These are phyloP conservation scores for Ciona savignyi DNA, from an alignment of 23 tunicate genomes.

Conservation along the genomic window DNA sequence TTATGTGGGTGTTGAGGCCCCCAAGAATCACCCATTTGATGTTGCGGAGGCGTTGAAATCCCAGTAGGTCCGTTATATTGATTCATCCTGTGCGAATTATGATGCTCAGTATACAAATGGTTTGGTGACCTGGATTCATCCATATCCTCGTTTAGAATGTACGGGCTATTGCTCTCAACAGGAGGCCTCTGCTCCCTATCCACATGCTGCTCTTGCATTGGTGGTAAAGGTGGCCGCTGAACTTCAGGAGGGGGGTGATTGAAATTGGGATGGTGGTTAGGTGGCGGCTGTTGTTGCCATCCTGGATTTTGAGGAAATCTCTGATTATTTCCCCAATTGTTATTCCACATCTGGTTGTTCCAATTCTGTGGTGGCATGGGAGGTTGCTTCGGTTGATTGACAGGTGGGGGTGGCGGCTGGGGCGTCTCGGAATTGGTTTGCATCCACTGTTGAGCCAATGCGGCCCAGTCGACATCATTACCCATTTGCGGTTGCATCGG, in stretches of 20 bases:
- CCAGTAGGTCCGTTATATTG: background rate
- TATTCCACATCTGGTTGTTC: background rate
- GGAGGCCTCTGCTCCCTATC: background rate
- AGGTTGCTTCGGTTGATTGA: background rate
- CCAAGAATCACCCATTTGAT: background rate
- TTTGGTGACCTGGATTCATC: background rate
- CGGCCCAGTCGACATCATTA: conserved; percentile 28
- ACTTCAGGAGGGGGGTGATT: background rate
- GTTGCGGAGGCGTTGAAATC: background rate
- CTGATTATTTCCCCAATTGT: background rate
- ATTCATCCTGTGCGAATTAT: background rate
- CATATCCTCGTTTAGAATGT: background rate
- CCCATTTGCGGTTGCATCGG: background rate
- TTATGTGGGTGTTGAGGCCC: background rate
- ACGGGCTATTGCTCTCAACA: background rate
- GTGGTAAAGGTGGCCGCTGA: background rate
- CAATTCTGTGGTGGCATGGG: background rate
- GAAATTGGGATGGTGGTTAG: background rate
- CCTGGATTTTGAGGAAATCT: background rate
- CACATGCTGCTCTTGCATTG: background rate
- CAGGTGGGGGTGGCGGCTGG: background rate
- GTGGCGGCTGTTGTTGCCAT: background rate
- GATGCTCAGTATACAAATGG: background rate
- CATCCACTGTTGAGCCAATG: conserved; percentile 34
- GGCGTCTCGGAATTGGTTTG: background rate